These are phyloP conservation scores for Rhynchonycteris naso DNA, from an alignment of 2,797 vertebrate genomes.

Conservation along the genomic window DNA sequence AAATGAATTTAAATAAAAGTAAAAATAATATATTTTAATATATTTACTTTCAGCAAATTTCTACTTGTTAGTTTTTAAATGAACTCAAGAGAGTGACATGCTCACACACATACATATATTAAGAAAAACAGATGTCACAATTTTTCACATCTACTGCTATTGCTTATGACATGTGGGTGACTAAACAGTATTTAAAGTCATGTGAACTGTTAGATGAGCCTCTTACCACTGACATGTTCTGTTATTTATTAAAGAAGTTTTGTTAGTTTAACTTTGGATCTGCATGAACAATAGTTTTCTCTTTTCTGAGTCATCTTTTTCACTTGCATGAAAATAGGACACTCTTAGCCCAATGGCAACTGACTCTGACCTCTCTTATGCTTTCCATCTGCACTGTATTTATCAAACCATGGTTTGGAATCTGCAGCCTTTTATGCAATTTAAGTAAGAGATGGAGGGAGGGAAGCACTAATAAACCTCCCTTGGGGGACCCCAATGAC, in stretches of 20 bases:
- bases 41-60: background rate
- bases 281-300: slow-evolving; percentile 26
- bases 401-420: slow-evolving; percentile 60
- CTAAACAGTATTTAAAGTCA: slow-evolving; percentile 54
- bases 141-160: slow-evolving; percentile 47
- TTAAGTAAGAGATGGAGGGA: slow-evolving; percentile 57
- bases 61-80: background rate
- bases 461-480: slow-evolving; percentile 32
- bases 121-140: slow-evolving; percentile 19
- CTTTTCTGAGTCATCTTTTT: slow-evolving; percentile 61
- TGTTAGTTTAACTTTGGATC: slow-evolving; percentile 53
- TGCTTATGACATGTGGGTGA: slow-evolving; percentile 16
- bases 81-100: background rate
- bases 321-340: slow-evolving; percentile 47
- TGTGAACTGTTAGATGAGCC: slow-evolving; percentile 45
- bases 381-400: slow-evolving; percentile 65
- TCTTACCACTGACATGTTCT: slow-evolving; percentile 49
- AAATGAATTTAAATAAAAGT: background rate
- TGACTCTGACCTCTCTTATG: slow-evolving; percentile 59
- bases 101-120: background rate
- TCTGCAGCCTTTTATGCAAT: slow-evolving; percentile 18
- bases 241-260: slow-evolving; percentile 60
- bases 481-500: background rate
- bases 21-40: background rate
- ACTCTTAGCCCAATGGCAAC: slow-evolving; percentile 46